A percentile compares a stretch with the other conserved stretches of the same genome.
Evolutionary conservation across 1,140 invertebrate genomes (phyloP).

Genomic region (Carcinoscorpius rotundicauda): DNA sequence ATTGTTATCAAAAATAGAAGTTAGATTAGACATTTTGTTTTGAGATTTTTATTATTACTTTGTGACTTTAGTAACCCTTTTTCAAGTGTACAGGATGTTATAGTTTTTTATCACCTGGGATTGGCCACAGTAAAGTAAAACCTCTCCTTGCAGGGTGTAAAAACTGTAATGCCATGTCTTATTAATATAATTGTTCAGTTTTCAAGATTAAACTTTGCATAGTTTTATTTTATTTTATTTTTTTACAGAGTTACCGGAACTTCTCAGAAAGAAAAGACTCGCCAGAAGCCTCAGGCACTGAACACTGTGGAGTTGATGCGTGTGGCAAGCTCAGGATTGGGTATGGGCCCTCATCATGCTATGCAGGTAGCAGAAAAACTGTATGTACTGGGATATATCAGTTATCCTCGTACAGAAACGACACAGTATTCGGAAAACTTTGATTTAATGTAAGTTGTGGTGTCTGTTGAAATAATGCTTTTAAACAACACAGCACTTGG

Average conservation of each 20-base stretch:
- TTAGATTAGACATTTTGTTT: no score
- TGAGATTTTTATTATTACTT: no score
- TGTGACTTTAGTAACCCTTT: no score
- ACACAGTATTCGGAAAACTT: constrained; percentile 93
- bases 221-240: not conserved
- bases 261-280: constrained; percentile 64
- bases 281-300: constrained; percentile 72
- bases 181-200: no score
- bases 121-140: no score
- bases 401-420: constrained; percentile 92
- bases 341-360: constrained; percentile 89
- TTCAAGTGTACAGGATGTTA: no score
- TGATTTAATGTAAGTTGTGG: constrained; percentile 62
- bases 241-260: constrained; percentile 52
- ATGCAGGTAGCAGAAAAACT: constrained; percentile 90
- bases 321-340: constrained; percentile 80
- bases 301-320: constrained; percentile 96
- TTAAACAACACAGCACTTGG: constrained; percentile 93
- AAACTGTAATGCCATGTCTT: not conserved
- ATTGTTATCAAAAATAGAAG: no score
- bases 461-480: not conserved
- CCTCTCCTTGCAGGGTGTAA: not conserved
- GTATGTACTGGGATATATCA: constrained; percentile 89
- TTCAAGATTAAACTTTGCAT: not conserved
- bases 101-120: no score